phyloP scores from a whole-genome alignment of 2,797 vertebrate genomes.

The Periophthalmus magnuspinnatus region DNA sequence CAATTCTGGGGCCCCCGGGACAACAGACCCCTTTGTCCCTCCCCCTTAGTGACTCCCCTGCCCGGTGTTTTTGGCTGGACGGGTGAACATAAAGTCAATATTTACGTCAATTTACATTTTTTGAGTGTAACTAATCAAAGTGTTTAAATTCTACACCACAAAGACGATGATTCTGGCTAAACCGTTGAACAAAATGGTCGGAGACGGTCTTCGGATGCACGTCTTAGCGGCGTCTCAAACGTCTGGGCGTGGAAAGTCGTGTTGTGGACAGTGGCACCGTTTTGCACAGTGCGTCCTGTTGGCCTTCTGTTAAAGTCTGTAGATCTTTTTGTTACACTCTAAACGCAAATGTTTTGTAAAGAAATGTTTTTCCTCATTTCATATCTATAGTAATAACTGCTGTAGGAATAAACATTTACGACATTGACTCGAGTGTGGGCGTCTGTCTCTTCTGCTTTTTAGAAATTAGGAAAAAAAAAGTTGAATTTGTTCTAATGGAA shows the following conservation, averaged over 20 bases:
- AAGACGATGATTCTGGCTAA: too few species aligned
- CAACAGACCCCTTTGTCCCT: too few species aligned
- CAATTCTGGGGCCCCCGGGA: too few species aligned
- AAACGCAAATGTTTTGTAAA: slow-evolving; percentile 76
- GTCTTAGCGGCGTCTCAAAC: slow-evolving; percentile 40
- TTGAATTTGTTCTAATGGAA: too few species aligned
- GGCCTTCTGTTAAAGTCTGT: slow-evolving; percentile 60
- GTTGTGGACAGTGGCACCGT: slow-evolving; percentile 43
- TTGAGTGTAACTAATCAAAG: too few species aligned
- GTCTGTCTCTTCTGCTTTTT: slow-evolving; percentile 4
- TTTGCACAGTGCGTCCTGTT: slow-evolving; percentile 50
- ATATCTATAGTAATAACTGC: slow-evolving; percentile 70
- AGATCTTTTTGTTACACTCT: slow-evolving; percentile 71
- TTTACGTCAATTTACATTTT: too few species aligned
- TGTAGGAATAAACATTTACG: slow-evolving; percentile 71
- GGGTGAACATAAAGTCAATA: too few species aligned
- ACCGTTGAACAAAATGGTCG: slow-evolving; percentile 23
- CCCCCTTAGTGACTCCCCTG: too few species aligned
- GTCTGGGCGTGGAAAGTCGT: slow-evolving; percentile 36
- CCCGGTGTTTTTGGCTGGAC: too few species aligned
- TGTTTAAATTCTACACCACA: too few species aligned
- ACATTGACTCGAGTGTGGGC: slow-evolving; percentile 32
- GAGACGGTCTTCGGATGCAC: slow-evolving; percentile 32
- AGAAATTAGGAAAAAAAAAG: too few species aligned
- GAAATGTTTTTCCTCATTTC: slow-evolving; percentile 64